phyloP scores from a whole-genome alignment of 2,888 invertebrate genomes.

The Pomacea canaliculata region DNA sequence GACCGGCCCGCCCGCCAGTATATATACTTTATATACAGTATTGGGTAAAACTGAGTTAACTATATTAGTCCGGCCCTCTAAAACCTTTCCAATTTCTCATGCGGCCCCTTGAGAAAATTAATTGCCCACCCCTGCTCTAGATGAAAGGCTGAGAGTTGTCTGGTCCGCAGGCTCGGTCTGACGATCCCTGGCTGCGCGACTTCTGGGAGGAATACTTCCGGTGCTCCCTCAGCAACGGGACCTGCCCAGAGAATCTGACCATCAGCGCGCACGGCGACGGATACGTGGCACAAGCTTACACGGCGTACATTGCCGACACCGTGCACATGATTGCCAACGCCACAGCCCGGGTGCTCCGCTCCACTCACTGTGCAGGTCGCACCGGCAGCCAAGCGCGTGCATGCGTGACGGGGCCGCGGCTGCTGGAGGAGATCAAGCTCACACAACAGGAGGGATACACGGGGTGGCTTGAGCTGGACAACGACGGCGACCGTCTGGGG shows the following conservation, averaged over 20 bases:
- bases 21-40: too few species aligned
- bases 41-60: too few species aligned
- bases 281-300: not conserved
- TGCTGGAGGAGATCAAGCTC: constrained; percentile 24
- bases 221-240: constrained; percentile 37
- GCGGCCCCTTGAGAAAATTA: too few species aligned
- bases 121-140: too few species aligned
- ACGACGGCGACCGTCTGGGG: constrained; percentile 17
- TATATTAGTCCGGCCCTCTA: too few species aligned
- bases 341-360: constrained; percentile 10
- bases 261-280: not conserved
- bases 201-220: constrained; percentile 53
- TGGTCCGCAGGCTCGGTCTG: too few species aligned
- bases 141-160: too few species aligned
- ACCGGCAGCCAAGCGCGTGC: constrained; percentile 17
- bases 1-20: too few species aligned
- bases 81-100: too few species aligned
- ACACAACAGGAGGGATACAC: constrained; percentile 17
- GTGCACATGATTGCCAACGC: constrained; percentile 30
- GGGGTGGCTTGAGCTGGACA: constrained; percentile 21
- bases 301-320: constrained; percentile 18
- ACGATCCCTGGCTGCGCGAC: constrained; percentile 55
- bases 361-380: constrained; percentile 7
- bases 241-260: constrained; percentile 8
- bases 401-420: constrained; percentile 24